Evolutionary conservation across 2,888 invertebrate species (phyloP), one percentile per base, ranked within the genome.

Genomic region (Dolichopus griseipennis): DNA sequence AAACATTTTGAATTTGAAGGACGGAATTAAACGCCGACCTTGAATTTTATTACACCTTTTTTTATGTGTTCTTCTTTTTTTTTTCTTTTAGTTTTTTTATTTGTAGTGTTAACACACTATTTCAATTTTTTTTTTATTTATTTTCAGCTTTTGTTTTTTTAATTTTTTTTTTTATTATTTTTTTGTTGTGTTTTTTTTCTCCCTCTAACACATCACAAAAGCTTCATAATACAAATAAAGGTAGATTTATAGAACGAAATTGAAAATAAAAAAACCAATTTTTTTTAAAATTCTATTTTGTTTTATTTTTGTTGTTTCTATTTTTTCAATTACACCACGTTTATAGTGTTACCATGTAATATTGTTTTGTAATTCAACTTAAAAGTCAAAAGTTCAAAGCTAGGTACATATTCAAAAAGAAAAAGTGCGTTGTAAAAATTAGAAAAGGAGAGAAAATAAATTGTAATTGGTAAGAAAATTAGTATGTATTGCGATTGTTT

Each of bases 1-100:
- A 52, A 52, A 52, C 52, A 52, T 52, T 37, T 52, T 52, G 52
- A 15, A 18, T 52, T 52, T 52, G 52, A 52, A 52, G 52, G 52
- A 52, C 52, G 18, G 52, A 52, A 52, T 52, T 52, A 9, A 18
- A 52, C 18, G 18, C 18, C 52, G 52, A 52, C 52, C 52, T 52
- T 52, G 52, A 52, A 52, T 15, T 52, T 18, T 52, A 52, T 52
- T 52, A 52, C 52, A 52, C 52, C 52, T 18, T 52, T 52, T n/a
- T 52, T 52, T 52, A 18, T n/a, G n/a, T n/a, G n/a, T n/a, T n/a
- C n/a, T n/a, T 52, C 18, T 52, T 52, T 52, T 2, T 37, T 15
- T 52, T 52, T 52, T 52, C 15, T n/a, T 52, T 18, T 52, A 52
- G 9, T 52, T 7, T 52, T 52, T 37, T 10, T 37, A 7, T 37